Evolutionary conservation across 2,113 vertebrate species (phyloP).

Genomic region (Engystomops pustulosus): DNA sequence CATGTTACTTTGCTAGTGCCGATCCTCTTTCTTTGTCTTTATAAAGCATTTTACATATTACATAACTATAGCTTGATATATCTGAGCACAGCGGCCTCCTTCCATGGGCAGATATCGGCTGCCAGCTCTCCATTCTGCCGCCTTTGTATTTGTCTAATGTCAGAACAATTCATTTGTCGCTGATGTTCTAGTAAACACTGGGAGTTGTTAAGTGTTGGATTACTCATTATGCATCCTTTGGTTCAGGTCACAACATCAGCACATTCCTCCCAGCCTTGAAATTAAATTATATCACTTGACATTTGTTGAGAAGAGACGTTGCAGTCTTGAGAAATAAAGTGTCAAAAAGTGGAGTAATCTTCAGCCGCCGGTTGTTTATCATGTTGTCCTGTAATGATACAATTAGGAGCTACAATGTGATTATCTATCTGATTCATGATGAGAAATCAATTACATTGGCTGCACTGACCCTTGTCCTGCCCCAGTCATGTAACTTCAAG

Average conservation of each 20-base stretch:
- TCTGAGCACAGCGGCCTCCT: no score
- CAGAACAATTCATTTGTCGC: constrained; percentile 10
- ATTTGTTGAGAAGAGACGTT: constrained; percentile 6
- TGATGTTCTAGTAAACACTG: constrained; percentile 10
- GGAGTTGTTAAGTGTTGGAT: constrained; percentile 2
- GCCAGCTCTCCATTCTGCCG: background rate
- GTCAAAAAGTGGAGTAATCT: constrained; percentile 30
- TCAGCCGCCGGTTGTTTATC: constrained; percentile 26
- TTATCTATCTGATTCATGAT: constrained; percentile 40
- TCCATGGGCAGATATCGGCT: background rate
- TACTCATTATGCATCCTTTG: constrained; percentile 42
- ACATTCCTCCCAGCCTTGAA: constrained; percentile 47
- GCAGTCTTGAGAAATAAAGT: constrained; percentile 33
- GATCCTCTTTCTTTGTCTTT: no score
- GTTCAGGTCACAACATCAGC: constrained; percentile 26
- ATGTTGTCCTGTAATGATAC: constrained; percentile 34
- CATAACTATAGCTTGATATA: no score
- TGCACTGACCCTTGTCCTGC: constrained; percentile 9
- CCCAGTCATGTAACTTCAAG: constrained; percentile 13
- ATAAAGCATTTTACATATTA: no score
- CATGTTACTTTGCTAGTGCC: no score
- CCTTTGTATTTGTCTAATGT: constrained; percentile 35
- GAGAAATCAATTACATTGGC: constrained; percentile 42
- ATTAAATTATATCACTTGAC: constrained; percentile 48
- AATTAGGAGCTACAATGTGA: constrained; percentile 35